A percentile compares a stretch with the other conserved stretches of the same genome.
Conservation (phyloP, 2,113 vertebrate genomes). For the Abramis brama region DNA sequence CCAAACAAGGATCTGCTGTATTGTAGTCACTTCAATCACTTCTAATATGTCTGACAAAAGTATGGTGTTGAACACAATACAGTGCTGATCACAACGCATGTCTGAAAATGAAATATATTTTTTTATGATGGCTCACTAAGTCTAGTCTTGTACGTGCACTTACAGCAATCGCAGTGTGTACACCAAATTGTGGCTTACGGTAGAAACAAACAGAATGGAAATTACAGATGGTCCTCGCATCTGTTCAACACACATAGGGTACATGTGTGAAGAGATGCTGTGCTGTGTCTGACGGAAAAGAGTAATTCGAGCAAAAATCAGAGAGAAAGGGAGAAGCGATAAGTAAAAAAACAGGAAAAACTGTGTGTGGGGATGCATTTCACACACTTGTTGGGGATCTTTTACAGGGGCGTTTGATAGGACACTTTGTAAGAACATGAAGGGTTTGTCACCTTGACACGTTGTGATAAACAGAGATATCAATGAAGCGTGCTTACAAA, state of each 20-base stretch:
- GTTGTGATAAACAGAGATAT: conserved; percentile 24
- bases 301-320: not conserved
- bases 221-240: conserved; percentile 59
- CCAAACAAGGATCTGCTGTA: not conserved
- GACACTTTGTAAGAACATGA: conserved; percentile 31
- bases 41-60: not conserved
- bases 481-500: not conserved
- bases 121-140: conserved; percentile 41
- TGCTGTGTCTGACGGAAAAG: conserved; percentile 18
- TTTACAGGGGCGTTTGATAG: conserved; percentile 25
- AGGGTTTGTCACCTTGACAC: conserved; percentile 31
- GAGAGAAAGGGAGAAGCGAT: not conserved
- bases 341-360: not conserved
- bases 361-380: conserved; percentile 27
- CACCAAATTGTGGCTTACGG: conserved; percentile 60
- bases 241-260: conserved; percentile 53
- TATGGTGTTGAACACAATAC: not conserved
- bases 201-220: conserved; percentile 69
- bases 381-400: conserved; percentile 16
- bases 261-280: conserved; percentile 45
- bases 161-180: conserved; percentile 64
- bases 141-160: conserved; percentile 59
- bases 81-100: not conserved
- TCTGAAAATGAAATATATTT: not conserved
- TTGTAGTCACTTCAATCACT: not conserved